Base-by-base conservation (phyloP, 2,888 invertebrate genomes). In the Dioctria rufipes region DNA sequence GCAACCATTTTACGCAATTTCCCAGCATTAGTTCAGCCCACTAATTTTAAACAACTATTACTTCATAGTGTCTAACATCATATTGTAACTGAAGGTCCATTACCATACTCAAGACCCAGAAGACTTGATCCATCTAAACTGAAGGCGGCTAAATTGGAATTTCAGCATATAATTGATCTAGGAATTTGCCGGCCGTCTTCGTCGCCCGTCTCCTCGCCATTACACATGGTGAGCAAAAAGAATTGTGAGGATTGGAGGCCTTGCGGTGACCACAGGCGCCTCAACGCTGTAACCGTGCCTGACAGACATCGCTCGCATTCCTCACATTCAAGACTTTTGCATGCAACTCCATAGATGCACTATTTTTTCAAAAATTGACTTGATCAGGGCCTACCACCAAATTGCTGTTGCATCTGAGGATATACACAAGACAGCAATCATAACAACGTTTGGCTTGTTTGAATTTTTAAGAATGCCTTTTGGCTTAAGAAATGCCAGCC, bases 41-140 rank as follows among this genome's bases (percentile, higher is more conserved):
- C 58, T 13, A 58, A 80, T 43, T 82, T 78, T 42, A 81, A 80
- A 9, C 54, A 49, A 4, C 71, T 69, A 13, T 60, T 71, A 1
- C 51, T 11, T 71, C 81, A 81, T 46, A 81, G 39, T 6, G 81
- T 83, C 2, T 54, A 54, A 51, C 83, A 82, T 37, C 73, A 83
- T 13, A 83, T 82, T 8, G 11, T 80, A 1, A 81, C 81, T 2
- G 75, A 80, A 71, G 82, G 83, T 8, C 81, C 6, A 46, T 42
- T 63, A 9, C 81, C 81, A 37, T 82, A 61, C 54, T 40, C 77
- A 11, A 80, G 69, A 69, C 81, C 83, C 13, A 65, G 82, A 3
- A 69, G 80, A 0, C 40, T 83, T 8, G 49, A 79, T 40, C 13
- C 46, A 81, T 79, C 5, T 69, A 51, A 11, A 11, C 51, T 9